Base-by-base conservation (phyloP, 1,140 invertebrate genomes). In the Conus ventricosus region DNA sequence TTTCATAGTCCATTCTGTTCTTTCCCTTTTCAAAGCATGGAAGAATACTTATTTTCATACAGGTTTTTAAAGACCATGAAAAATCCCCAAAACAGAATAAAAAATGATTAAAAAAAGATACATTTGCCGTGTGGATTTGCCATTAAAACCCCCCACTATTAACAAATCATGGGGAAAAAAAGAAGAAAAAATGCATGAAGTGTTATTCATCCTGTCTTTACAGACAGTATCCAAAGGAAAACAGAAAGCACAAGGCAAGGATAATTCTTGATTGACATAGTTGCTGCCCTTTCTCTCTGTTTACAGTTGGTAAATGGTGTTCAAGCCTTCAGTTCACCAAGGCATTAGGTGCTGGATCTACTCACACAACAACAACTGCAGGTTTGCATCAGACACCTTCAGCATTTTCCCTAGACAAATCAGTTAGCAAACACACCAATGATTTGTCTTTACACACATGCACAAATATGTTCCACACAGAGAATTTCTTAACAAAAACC, bases 281-380 rank as follows among this genome's bases (percentile, higher is more conserved):
- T 71, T 71, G 0, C 67, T 23, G 23, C 23, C 15, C 67, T 17
- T 71, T 6, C 11, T 4, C 20, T 71, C 20, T 71, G 23, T 71
- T 71, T 71, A 71, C 20, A 71, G 67, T 71, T 80, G 78, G 7
- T 1, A 80, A 80, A 80, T 39, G 6, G 78, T 3, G 8, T 80
- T 80, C 51, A 80, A 51, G 51, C 27, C 78, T 8, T 39, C 20
- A 10, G 25, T 80, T 15, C 27, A 1, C 20, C 13, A 20, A 10
- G 27, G 78, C 78, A 51, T 80, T 0, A 10, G 11, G 27, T 51
- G 78, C 7, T 51, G 15, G 11, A 17, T 81, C 71, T 87, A 87
- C 85, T 87, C 75, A 87, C 85, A 80, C 85, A 87, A 57, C 75
- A 87, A 87, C 75, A 87, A 78, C 71, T 80, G 67, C 39, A 87